Evolutionary conservation across 2,888 invertebrate genomes (phyloP).

Genomic region (Pecten maximus): DNA sequence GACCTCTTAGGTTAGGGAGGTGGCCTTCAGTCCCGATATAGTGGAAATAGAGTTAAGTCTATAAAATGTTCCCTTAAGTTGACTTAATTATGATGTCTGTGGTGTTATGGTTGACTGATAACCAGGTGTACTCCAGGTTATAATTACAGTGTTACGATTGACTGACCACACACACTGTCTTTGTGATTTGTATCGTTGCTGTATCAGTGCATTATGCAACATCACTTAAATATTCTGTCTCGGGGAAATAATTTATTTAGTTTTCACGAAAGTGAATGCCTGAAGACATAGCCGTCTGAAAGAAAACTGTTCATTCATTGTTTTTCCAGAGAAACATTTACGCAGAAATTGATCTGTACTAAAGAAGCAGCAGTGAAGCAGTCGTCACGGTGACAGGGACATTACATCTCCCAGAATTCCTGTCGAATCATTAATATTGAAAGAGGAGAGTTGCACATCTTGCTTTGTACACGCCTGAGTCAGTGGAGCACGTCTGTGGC

Average conservation of each 20-base stretch:
- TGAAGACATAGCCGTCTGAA: background rate
- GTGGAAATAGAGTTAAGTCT: too few species aligned
- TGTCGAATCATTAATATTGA: constrained; percentile 8
- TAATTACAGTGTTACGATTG: background rate
- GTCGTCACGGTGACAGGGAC: background rate
- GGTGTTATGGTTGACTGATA: constrained; percentile 15
- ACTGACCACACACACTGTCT: background rate
- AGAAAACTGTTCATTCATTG: background rate
- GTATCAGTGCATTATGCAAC: too few species aligned
- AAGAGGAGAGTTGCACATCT: background rate
- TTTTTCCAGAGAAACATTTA: background rate
- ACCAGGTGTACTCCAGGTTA: background rate
- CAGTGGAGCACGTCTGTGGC: background rate
- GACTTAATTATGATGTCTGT: background rate
- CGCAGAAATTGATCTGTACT: background rate
- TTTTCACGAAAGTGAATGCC: background rate
- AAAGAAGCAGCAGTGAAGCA: constrained; percentile 7
- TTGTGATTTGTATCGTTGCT: background rate
- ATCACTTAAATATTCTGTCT: background rate
- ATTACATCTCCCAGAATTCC: constrained; percentile 31
- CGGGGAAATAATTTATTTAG: background rate
- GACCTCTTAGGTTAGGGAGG: too few species aligned
- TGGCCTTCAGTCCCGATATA: too few species aligned
- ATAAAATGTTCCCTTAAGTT: background rate
- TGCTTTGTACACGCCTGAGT: background rate